Evolutionary conservation across 2,113 vertebrate species (phyloP).

Genomic region (Eubucco bourcierii): DNA sequence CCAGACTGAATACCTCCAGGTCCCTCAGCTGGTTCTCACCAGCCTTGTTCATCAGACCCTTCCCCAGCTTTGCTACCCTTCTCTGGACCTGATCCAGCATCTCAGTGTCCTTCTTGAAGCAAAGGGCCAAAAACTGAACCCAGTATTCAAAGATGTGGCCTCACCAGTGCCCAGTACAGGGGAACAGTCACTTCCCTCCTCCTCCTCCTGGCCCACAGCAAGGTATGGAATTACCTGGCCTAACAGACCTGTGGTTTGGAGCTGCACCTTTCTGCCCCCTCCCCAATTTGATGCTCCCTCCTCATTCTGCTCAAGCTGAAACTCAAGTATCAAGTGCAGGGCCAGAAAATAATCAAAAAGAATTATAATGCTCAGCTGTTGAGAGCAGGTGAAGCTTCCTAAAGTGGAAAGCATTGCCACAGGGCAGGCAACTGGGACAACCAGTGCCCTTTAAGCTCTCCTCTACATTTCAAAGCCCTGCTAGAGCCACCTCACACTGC

Average conservation of each 20-base stretch:
- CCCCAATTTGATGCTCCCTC: rapidly evolving
- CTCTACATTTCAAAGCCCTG: rapidly evolving
- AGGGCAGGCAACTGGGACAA: not conserved
- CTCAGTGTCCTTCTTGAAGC: no score
- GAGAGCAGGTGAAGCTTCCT: not conserved
- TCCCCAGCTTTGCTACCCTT: no score
- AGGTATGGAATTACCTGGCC: rapidly evolving
- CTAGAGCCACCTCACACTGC: rapidly evolving
- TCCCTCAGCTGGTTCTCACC: no score
- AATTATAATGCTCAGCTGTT: not conserved
- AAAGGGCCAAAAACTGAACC: no score
- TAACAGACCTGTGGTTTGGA: rapidly evolving
- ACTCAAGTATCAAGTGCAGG: not conserved
- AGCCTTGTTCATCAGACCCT: no score
- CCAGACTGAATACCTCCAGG: no score
- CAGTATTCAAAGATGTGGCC: no score
- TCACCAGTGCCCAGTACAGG: no score
- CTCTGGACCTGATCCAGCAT: no score
- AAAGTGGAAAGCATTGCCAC: not conserved
- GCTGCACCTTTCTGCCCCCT: not conserved
- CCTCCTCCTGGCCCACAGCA: no score
- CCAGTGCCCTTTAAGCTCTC: not conserved
- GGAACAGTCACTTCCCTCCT: no score
- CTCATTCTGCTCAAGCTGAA: not conserved
- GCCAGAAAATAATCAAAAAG: not conserved